Conservation (phyloP, 2,888 invertebrate species). For the Gari tellinella region DNA sequence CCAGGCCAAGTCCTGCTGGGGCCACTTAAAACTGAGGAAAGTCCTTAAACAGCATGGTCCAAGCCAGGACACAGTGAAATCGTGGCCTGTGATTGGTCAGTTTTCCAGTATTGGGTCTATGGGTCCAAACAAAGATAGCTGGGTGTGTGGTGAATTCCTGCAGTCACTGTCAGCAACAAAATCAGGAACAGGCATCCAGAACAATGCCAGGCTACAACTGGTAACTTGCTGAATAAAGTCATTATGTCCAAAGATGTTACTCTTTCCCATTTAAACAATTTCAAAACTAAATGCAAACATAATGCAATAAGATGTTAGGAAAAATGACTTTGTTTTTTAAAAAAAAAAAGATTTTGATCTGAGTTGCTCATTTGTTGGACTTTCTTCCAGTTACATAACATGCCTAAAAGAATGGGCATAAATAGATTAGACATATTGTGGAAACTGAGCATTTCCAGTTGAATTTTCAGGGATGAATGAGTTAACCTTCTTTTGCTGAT, state of each 20-base stretch:
- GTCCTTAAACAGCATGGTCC: constrained; percentile 88
- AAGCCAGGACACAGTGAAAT: constrained; percentile 83
- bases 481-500: no score
- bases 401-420: no score
- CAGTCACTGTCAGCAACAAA: constrained; percentile 85
- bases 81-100: constrained; percentile 92
- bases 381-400: no score
- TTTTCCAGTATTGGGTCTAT: constrained; percentile 96
- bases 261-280: not conserved
- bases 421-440: no score
- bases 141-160: constrained; percentile 92
- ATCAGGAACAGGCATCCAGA: constrained; percentile 41
- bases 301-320: not conserved
- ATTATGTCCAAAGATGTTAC: no score
- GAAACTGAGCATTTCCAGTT: no score
- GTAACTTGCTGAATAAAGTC: no score
- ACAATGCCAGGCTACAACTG: constrained; percentile 69
- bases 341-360: no score
- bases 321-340: not conserved
- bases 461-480: no score
- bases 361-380: no score
- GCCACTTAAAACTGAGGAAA: constrained; percentile 87
- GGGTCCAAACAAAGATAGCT: constrained; percentile 88
- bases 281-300: not conserved
- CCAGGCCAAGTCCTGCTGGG: constrained; percentile 87